phyloP scores from a whole-genome alignment of 2,888 invertebrate genomes.

The Eulithis prunata region DNA sequence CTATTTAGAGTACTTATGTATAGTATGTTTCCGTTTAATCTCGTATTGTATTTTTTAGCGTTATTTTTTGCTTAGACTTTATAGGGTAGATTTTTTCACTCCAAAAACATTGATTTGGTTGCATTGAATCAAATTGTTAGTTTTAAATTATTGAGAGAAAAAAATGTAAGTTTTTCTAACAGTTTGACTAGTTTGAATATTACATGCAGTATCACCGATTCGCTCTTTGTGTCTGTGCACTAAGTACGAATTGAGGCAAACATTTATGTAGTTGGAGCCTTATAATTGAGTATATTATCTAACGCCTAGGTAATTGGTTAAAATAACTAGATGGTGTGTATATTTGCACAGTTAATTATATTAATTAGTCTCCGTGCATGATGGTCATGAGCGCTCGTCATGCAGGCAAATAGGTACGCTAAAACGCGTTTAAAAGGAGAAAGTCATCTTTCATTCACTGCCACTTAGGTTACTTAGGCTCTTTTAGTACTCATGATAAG shows the following conservation, averaged over 20 bases:
- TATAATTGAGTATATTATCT: not conserved
- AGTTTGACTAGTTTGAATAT: not conserved
- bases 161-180: not conserved
- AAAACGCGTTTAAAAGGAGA: too few species aligned
- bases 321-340: not conserved
- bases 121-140: slow-evolving; percentile 13
- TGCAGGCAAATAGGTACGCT: too few species aligned
- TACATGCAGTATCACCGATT: not conserved
- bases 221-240: not conserved
- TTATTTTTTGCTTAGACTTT: slow-evolving; percentile 32
- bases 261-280: not conserved
- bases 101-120: slow-evolving; percentile 34
- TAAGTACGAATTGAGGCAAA: not conserved
- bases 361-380: too few species aligned
- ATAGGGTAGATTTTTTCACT: slow-evolving; percentile 23
- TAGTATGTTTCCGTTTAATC: slow-evolving; percentile 40
- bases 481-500: too few species aligned
- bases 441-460: not conserved
- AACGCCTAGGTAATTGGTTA: not conserved
- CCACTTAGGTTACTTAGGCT: not conserved
- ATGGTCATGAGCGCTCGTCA: too few species aligned
- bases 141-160: not conserved
- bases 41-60: slow-evolving; percentile 38
- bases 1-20: slow-evolving; percentile 44
- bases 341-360: not conserved